A percentile compares a stretch with the other conserved stretches of the same genome.
These are phyloP conservation scores for Dendrolimus houi DNA, from an alignment of 2,888 invertebrate species.

Conservation along the genomic window DNA sequence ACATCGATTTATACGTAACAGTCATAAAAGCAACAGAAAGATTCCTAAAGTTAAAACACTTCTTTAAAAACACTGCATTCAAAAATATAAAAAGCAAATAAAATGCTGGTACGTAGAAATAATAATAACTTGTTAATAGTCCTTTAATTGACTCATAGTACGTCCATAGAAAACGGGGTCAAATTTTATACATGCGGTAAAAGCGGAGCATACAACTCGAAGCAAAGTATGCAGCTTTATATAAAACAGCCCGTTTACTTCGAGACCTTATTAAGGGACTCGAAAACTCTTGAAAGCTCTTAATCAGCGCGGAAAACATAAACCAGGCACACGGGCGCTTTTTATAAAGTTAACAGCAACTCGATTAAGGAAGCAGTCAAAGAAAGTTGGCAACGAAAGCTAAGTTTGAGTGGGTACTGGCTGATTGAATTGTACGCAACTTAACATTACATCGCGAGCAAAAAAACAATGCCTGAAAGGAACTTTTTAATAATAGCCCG, in stretches of 20 bases:
- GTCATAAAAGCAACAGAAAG: too few relatives aligned
- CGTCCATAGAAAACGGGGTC: background rate
- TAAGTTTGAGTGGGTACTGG: conserved; percentile 38
- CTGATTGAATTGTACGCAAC: conserved; percentile 40
- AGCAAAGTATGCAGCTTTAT: conserved; percentile 9
- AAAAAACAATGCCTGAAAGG: conserved; percentile 8
- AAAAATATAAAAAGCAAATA: too few relatives aligned
- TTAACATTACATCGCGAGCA: conserved; percentile 1
- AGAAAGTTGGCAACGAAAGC: conserved; percentile 47
- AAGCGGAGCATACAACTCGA: background rate
- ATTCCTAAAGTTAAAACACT: too few relatives aligned
- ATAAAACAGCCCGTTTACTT: conserved; percentile 29
- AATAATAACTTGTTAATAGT: too few relatives aligned
- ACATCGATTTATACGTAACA: too few relatives aligned
- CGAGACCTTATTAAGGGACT: conserved; percentile 46
- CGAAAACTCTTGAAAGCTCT: conserved; percentile 57
- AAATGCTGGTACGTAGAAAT: too few relatives aligned
- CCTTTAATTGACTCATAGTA: too few relatives aligned
- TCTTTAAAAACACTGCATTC: too few relatives aligned
- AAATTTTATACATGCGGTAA: background rate
- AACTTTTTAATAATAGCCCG: too few relatives aligned
- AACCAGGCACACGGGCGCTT: conserved; percentile 59
- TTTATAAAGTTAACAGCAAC: conserved; percentile 64
- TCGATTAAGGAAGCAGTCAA: conserved; percentile 59
- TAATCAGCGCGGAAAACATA: conserved; percentile 59